phyloP scores from a whole-genome alignment of 1,140 invertebrate species.

The Drosophila pandora region DNA sequence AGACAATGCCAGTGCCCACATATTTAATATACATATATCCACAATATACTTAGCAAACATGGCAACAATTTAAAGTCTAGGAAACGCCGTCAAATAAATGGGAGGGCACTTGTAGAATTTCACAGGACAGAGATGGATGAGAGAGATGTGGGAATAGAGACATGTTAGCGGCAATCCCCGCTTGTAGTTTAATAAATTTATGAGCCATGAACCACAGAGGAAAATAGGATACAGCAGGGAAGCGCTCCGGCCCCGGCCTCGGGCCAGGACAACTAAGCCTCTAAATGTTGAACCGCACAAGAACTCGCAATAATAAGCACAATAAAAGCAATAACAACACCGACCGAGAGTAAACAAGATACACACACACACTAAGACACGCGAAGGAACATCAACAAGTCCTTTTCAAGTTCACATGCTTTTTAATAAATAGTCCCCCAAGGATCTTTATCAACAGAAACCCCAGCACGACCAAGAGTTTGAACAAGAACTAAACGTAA shows the following conservation, averaged over 20 bases:
- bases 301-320: conserved; percentile 67
- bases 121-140: conserved; percentile 14
- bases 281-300: conserved; percentile 48
- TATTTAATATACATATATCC: conserved; percentile 35
- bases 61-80: conserved; percentile 49
- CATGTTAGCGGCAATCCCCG: conserved; percentile 2
- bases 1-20: conserved; percentile 43
- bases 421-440: conserved; percentile 81
- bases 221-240: background rate
- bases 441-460: conserved; percentile 65
- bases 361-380: conserved; percentile 18
- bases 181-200: conserved; percentile 68
- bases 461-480: conserved; percentile 13
- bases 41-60: conserved; percentile 21
- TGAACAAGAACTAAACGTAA: conserved; percentile 63
- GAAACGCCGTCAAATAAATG: conserved; percentile 41
- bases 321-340: conserved; percentile 69
- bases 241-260: conserved; percentile 21
- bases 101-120: conserved; percentile 37
- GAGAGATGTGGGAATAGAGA: background rate
- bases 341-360: conserved; percentile 37
- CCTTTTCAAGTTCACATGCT: conserved; percentile 81
- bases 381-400: conserved; percentile 71
- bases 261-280: conserved; percentile 55
- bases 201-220: conserved; percentile 49